Base-by-base conservation (phyloP, 2,113 vertebrate species). In the Rhipidura dahli region DNA sequence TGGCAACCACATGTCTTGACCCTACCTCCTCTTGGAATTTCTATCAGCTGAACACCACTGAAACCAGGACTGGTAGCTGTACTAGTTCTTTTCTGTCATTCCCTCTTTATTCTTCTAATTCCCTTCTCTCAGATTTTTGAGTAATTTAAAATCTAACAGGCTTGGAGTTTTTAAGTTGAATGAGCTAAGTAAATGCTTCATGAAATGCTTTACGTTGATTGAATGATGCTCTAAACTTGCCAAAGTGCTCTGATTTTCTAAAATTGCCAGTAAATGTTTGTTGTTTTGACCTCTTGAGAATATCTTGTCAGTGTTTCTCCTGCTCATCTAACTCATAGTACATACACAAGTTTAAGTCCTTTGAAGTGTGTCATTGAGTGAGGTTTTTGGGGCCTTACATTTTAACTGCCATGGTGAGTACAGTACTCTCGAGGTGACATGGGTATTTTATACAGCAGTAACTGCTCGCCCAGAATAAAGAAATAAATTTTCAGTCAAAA, bases 381-480 rank as follows among this genome's bases (percentile, higher is more conserved):
- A 47, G 2, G 2, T 13, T 81, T 66, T 56, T 33, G n/a, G 22
- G 28, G 11, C 18, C 63, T 49, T 39, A 47, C 13, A 68, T 45
- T 81, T 68, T 68, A 68, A 49, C 7, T 49, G 42, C n/a, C 0
- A 0, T 23, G 27, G 8, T 0, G 3, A 57, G 11, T n/a, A 49
- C 17, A 5, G 17, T 49, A 33, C 2, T 27, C 51, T 47, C 57
- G n/a, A 57, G 10, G 28, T 57, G 21, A 40, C 16, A 47, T 5
- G 1, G 14, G 22, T 68, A 33, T 31, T 68, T 47, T 47, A 27
- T 31, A 81, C 15, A 54, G 20, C 14, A 35, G 33, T 39, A 37
- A 47, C n/a, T 47, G n/a, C 13, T 57, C 2, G 0, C 37, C 14
- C 4, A 2, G 37, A 68, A 57, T 22, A 68, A 68, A 49, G 18